Percentiles rank a stretch among this genome's conserved stretches.
phyloP scores from a whole-genome alignment of 2,113 vertebrate species.

The human region DNA sequence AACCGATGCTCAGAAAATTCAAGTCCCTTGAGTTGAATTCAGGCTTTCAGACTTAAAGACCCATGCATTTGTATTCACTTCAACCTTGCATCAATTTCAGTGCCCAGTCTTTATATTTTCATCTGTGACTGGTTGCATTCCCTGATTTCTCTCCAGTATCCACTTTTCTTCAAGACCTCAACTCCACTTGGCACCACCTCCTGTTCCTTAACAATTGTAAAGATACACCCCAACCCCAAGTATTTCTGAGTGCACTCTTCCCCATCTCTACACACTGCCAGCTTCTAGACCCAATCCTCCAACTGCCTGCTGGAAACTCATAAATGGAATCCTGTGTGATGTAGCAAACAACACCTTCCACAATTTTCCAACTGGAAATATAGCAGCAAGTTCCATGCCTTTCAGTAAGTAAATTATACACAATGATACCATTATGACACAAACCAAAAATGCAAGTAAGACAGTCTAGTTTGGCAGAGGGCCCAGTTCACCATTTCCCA shows the following conservation, averaged over 20 bases:
- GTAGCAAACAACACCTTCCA: background rate
- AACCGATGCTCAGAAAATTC: background rate
- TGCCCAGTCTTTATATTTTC: background rate
- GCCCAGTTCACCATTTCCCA: rapidly evolving
- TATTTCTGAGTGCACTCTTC: rapidly evolving
- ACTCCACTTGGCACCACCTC: rapidly evolving
- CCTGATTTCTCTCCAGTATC: background rate
- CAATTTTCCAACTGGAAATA: too few species aligned
- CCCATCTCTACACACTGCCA: rapidly evolving
- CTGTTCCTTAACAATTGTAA: too few species aligned
- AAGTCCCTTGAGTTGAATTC: background rate
- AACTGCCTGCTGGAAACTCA: too few species aligned
- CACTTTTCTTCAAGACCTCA: background rate
- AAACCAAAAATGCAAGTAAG: too few species aligned
- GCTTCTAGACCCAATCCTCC: background rate
- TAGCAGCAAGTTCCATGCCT: background rate
- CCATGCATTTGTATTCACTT: background rate
- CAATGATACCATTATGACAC: too few species aligned
- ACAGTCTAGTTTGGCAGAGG: background rate
- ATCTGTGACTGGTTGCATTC: background rate
- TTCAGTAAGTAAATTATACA: background rate
- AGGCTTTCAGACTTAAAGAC: background rate
- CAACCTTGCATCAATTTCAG: background rate
- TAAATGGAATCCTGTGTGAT: rapidly evolving
- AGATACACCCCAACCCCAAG: rapidly evolving